Evolutionary conservation across 2,888 invertebrate genomes (phyloP).

Genomic region (Mycalesis mineus): DNA sequence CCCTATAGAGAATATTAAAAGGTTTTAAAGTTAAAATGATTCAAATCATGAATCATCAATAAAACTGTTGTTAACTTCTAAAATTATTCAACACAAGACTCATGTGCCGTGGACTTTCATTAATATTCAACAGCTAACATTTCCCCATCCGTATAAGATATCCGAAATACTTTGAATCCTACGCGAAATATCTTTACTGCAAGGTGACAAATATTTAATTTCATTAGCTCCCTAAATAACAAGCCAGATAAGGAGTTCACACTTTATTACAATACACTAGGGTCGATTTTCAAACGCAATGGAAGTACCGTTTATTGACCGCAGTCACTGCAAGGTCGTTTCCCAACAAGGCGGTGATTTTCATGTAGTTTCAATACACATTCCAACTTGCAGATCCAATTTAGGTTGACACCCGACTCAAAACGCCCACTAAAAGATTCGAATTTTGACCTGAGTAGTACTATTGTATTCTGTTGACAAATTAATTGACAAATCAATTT

Average conservation of each 20-base stretch:
- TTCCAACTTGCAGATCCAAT: not conserved
- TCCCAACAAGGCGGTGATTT: conserved; percentile 34
- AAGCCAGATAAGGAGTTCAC: not conserved
- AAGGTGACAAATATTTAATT: conserved; percentile 26
- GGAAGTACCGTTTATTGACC: conserved; percentile 18
- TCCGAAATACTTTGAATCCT: conserved; percentile 33
- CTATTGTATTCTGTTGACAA: too few relatives aligned
- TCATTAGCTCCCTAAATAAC: conserved; percentile 4
- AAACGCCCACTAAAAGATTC: too few relatives aligned
- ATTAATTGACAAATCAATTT: too few relatives aligned
- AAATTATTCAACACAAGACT: conserved; percentile 22
- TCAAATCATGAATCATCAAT: not conserved
- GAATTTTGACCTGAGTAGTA: too few relatives aligned
- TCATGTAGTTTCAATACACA: conserved; percentile 16
- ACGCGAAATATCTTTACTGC: conserved; percentile 29
- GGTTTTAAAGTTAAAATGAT: not conserved
- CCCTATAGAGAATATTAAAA: not conserved
- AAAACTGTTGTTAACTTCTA: not conserved
- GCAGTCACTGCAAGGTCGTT: conserved; percentile 36
- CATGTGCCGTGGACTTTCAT: conserved; percentile 30
- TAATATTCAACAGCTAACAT: conserved; percentile 35
- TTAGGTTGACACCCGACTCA: not conserved
- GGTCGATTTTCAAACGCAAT: conserved; percentile 3
- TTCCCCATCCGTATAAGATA: conserved; percentile 39
- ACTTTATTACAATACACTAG: not conserved